These are phyloP conservation scores for Pangasianodon hypophthalmus DNA, from an alignment of 2,113 vertebrate genomes.

Conservation along the genomic window DNA sequence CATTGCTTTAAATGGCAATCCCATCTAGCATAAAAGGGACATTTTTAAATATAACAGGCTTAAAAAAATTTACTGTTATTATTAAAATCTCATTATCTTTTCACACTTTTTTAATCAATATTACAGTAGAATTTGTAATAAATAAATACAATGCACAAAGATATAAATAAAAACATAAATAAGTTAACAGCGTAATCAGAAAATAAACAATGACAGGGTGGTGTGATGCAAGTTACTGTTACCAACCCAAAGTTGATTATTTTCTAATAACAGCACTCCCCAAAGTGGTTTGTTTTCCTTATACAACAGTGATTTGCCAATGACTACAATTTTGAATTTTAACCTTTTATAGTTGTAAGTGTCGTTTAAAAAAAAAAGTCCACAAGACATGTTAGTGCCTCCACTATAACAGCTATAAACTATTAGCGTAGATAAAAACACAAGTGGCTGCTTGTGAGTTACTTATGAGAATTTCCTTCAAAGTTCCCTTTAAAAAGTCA, in stretches of 20 bases:
- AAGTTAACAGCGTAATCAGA: background rate
- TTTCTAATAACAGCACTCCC: background rate
- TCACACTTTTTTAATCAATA: too few relatives aligned
- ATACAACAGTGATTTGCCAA: background rate
- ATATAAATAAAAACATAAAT: background rate
- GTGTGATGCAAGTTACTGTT: background rate
- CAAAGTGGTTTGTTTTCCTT: background rate
- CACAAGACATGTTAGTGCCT: background rate
- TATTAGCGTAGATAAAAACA: background rate
- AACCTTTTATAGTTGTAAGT: background rate
- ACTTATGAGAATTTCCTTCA: background rate
- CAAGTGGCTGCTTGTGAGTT: background rate
- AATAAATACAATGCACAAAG: background rate
- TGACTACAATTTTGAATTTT: background rate
- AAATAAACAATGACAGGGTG: background rate
- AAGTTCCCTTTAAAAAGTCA: background rate
- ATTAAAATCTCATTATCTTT: background rate
- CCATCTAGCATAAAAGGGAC: background rate
- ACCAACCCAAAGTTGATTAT: background rate
- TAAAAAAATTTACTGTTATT: background rate
- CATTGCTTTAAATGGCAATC: background rate
- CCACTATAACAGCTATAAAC: background rate
- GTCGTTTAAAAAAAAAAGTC: too few relatives aligned
- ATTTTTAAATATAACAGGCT: background rate
- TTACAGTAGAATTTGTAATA: background rate